These are phyloP conservation scores for Drosophila subobscura DNA, from an alignment of 1,140 invertebrate species.

Conservation along the genomic window DNA sequence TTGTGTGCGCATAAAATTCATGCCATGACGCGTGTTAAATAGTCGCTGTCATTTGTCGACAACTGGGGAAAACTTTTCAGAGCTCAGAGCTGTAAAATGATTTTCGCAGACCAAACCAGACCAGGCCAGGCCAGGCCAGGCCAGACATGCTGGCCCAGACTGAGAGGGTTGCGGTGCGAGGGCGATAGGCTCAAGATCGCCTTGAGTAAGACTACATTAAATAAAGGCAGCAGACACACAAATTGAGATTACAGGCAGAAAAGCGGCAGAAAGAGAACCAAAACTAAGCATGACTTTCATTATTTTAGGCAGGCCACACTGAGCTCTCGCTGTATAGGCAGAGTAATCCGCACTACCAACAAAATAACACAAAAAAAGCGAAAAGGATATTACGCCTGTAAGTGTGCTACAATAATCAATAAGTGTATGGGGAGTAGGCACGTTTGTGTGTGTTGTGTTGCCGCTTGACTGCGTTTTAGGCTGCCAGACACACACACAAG, in stretches of 20 bases:
- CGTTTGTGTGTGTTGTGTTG: conserved; percentile 22
- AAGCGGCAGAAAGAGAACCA: conserved; percentile 7
- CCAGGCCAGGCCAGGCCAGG: too few species aligned
- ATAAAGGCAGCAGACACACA: conserved; percentile 44
- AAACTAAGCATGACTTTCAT: conserved; percentile 61
- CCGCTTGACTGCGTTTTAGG: conserved; percentile 61
- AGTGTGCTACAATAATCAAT: conserved; percentile 81
- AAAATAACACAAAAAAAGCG: conserved; percentile 28
- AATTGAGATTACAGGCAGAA: conserved; percentile 66
- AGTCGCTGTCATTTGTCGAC: conserved; percentile 70
- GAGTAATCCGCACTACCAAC: conserved; percentile 36
- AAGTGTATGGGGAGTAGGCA: conserved; percentile 21
- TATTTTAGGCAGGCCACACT: conserved; percentile 14
- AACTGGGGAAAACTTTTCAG: conserved; percentile 51
- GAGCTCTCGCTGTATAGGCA: conserved; percentile 18
- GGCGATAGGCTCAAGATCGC: conserved; percentile 23
- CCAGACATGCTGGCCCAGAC: background rate
- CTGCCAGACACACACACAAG: conserved; percentile 36
- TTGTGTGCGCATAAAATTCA: conserved; percentile 66
- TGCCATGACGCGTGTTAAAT: conserved; percentile 78
- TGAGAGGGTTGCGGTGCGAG: too few species aligned
- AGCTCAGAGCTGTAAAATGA: conserved; percentile 46
- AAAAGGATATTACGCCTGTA: conserved; percentile 58
- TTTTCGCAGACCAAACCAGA: conserved; percentile 33
- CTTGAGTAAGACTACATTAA: conserved; percentile 46